These are phyloP conservation scores for Elephantulus edwardii DNA, from an alignment of 2,113 vertebrate species.

Conservation along the genomic window DNA sequence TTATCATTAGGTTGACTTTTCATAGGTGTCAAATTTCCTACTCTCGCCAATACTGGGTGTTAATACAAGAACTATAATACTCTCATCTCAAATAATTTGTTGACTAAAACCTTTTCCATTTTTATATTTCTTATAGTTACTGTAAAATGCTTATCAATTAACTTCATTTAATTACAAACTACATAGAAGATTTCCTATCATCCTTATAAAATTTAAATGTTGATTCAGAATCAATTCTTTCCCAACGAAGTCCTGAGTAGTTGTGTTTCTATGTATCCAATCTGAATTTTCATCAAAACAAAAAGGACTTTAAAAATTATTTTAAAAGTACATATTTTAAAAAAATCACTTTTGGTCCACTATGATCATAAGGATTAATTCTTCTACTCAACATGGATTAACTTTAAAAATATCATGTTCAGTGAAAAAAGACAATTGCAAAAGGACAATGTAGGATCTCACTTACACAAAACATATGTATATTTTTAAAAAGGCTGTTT, in stretches of 20 bases:
- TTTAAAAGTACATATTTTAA: not conserved
- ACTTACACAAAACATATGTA: too few species aligned
- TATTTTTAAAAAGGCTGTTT: too few species aligned
- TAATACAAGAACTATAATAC: not conserved
- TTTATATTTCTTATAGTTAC: not conserved
- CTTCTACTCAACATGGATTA: too few species aligned
- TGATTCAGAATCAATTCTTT: not conserved
- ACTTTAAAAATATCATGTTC: too few species aligned
- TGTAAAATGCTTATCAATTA: not conserved
- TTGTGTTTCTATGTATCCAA: not conserved
- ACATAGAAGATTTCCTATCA: not conserved
- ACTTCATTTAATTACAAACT: not conserved
- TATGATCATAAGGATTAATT: too few species aligned
- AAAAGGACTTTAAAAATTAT: not conserved
- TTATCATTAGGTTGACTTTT: not conserved
- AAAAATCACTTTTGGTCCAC: not conserved
- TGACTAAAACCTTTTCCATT: not conserved
- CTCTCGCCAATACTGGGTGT: not conserved
- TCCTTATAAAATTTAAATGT: not conserved
- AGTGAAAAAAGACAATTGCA: too few species aligned
- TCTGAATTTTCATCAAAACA: not conserved
- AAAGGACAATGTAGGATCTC: too few species aligned
- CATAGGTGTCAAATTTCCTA: not conserved
- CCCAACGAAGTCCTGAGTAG: not conserved
- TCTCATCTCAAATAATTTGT: not conserved